Conservation (phyloP, 2,888 invertebrate genomes). For the Thymelicus acteon region DNA sequence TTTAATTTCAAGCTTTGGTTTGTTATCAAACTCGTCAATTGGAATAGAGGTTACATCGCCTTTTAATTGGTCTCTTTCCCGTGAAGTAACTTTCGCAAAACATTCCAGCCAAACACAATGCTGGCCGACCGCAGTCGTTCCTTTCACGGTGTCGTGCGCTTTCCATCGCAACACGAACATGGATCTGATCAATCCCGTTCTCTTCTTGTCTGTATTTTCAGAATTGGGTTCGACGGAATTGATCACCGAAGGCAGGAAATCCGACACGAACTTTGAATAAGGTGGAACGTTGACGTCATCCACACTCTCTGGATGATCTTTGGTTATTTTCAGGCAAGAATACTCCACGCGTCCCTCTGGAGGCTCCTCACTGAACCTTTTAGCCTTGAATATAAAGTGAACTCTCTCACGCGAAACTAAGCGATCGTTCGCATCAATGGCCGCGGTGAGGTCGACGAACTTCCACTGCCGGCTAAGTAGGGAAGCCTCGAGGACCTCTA, state of each 20-base stretch:
- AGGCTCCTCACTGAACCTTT: conserved; percentile 54
- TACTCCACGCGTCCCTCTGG: conserved; percentile 61
- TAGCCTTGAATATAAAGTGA: conserved; percentile 70
- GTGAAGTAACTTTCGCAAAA: conserved; percentile 82
- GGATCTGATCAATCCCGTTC: conserved; percentile 68
- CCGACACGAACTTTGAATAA: conserved; percentile 66
- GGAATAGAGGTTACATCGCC: conserved; percentile 68
- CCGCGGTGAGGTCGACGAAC: conserved; percentile 70
- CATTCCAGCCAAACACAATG: conserved; percentile 87
- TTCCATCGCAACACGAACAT: conserved; percentile 83
- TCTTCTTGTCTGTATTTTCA: conserved; percentile 48
- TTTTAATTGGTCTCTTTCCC: conserved; percentile 60
- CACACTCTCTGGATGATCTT: conserved; percentile 55
- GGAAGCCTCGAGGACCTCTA: conserved; percentile 70
- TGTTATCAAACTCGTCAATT: conserved; percentile 64
- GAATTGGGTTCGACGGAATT: conserved; percentile 40
- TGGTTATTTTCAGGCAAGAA: conserved; percentile 64
- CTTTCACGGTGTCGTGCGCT: conserved; percentile 83
- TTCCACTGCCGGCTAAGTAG: conserved; percentile 86
- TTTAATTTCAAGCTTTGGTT: conserved; percentile 54
- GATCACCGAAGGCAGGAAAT: conserved; percentile 48
- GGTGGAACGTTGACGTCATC: conserved; percentile 57
- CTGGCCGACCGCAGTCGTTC: conserved; percentile 87
- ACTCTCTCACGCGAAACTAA: conserved; percentile 69
- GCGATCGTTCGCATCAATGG: conserved; percentile 55